These are phyloP conservation scores for Eulemur rubriventer DNA, from an alignment of 2,797 vertebrate genomes.

Conservation along the genomic window DNA sequence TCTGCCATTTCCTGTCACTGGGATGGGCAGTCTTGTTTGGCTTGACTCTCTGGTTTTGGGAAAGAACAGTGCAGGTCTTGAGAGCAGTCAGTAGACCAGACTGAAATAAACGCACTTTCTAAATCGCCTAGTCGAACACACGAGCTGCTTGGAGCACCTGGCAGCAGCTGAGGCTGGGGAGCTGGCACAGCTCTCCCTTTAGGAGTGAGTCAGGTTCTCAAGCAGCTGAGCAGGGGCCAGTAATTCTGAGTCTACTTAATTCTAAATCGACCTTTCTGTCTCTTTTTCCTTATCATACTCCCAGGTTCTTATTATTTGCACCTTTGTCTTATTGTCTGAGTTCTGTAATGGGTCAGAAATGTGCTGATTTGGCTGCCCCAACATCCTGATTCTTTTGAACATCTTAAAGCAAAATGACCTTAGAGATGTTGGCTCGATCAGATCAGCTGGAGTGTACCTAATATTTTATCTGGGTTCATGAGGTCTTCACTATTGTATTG, in stretches of 20 bases:
- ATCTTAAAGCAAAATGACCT: background rate
- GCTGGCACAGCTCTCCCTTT: background rate
- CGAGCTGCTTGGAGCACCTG: background rate
- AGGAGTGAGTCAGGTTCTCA: background rate
- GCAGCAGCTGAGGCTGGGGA: background rate
- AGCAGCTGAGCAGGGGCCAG: background rate
- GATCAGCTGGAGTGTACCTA: background rate
- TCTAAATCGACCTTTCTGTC: background rate
- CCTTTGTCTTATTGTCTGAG: background rate
- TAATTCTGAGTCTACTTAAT: background rate
- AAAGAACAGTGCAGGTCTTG: background rate
- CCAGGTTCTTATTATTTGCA: background rate
- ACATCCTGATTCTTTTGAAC: background rate
- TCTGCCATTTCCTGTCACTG: background rate
- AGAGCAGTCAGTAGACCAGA: background rate
- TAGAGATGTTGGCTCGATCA: background rate
- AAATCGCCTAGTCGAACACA: rapidly evolving
- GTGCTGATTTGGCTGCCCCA: background rate
- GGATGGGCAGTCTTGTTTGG: background rate
- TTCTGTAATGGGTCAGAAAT: background rate
- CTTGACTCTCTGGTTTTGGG: background rate
- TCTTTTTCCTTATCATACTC: background rate
- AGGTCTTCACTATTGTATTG: background rate
- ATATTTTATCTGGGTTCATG: background rate
- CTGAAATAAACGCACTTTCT: background rate